Evolutionary conservation across 2,113 vertebrate species (phyloP), one percentile per base, ranked within the genome.

Genomic region (Corythoichthys intestinalis): DNA sequence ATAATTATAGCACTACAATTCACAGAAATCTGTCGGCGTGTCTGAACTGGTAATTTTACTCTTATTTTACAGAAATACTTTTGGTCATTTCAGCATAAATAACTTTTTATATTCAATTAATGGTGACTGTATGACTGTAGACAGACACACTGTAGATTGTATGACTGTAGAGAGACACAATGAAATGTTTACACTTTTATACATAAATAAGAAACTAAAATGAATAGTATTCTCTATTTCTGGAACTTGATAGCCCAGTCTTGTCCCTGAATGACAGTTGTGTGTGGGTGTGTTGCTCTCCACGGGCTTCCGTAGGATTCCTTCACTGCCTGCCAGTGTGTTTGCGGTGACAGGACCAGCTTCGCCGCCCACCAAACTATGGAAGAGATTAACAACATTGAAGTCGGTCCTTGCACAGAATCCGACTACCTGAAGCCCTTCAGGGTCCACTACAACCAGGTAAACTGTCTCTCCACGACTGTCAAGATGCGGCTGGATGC

Each of bases 371-470:
- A 75, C 15, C 58, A n/a, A 87, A 80, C 70, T 53, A 93, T 93
- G 92, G 92, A 93, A 81, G 91, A 93, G 78, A 93, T 93, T 20
- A 92, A 87, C 70, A 90, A 89, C 78, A 78, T 93, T 73, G 86
- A 93, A 69, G 88, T 92, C 47, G 89, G 89, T 85, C 93, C 93
- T 67, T 95, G 94, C 90, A 79, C 87, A 81, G 87, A 90, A 73
- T 95, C 94, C 65, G 83, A 88, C 39, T 94, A 94, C 59, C 76
- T 95, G 81, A 92, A 91, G 72, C 93, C 94, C n/a, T 89, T 94
- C 79, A 87, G 93, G 79, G 91, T 94, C 68, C 89, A 90, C 70
- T 95, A 94, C 68, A 93, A 88, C 77, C 94, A 95, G 94, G 94
- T 95, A 91, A 93, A 93, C 88, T 14, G 35, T 71, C 7, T 37